phyloP scores from a whole-genome alignment of 2,888 invertebrate species.

The Phaedon cochleariae region DNA sequence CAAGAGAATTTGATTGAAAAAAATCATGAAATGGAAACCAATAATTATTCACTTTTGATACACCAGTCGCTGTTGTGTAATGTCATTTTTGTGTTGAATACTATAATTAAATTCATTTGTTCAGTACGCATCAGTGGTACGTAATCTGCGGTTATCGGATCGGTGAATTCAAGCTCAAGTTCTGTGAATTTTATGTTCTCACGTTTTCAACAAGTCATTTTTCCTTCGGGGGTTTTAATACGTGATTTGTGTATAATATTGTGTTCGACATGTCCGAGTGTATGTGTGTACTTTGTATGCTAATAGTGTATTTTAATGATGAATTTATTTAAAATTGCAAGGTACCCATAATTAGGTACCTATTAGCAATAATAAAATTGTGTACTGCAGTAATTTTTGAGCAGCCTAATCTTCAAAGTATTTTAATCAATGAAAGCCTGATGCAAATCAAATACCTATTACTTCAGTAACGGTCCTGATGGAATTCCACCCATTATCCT shows the following conservation, averaged over 20 bases:
- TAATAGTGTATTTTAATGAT: not conserved
- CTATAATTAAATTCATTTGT: conserved; percentile 1
- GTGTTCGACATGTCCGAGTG: not conserved
- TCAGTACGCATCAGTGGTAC: conserved; percentile 5
- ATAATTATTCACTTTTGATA: too few relatives aligned
- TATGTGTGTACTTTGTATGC: not conserved
- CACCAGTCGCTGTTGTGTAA: too few relatives aligned
- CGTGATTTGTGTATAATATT: not conserved
- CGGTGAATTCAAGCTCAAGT: not conserved
- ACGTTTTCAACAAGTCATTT: conserved; percentile 2
- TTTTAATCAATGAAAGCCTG: too few relatives aligned
- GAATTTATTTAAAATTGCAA: not conserved
- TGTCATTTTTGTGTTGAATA: not conserved
- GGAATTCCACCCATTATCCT: too few relatives aligned
- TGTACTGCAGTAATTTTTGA: not conserved
- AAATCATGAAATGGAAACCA: too few relatives aligned
- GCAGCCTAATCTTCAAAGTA: too few relatives aligned
- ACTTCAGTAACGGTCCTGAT: too few relatives aligned
- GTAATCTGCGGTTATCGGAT: not conserved
- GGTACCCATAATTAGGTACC: not conserved
- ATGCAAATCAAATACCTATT: too few relatives aligned
- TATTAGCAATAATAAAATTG: not conserved
- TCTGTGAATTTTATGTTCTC: conserved; percentile 16
- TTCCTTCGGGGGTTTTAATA: not conserved
- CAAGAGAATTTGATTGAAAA: too few relatives aligned